Evolutionary conservation across 2,113 vertebrate genomes (phyloP), one percentile per base, ranked within the genome.

Genomic region (Sclerurus mexicanus): DNA sequence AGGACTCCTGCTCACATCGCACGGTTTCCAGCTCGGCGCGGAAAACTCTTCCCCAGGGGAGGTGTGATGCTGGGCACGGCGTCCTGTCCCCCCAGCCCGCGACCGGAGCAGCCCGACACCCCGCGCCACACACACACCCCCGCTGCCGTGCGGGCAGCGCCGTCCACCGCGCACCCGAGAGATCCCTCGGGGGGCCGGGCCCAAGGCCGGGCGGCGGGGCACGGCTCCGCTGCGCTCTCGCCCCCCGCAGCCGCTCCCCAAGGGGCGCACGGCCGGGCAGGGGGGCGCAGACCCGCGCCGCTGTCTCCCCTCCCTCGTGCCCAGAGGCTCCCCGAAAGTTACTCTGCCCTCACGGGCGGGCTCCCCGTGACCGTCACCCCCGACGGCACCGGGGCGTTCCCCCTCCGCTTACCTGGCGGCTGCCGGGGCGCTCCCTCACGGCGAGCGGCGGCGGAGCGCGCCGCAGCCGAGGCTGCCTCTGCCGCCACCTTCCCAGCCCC

Each of bases 371-470:
- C 63, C 37, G 56, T 42, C 52, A 40, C 39, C 64, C 76, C 67
- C 73, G 91, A 37, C 52, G 76, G 46, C 87, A 33, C 19, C 12
- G 25, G 31, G 33, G n/a, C 60, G 37, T 22, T 17, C 33, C 35
- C 44, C 71, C 13, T 21, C 25, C 27, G n/a, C 97, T 97, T 98
- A 98, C 98, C 98, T 97, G 83, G 72, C 30, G 47, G 75, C 44
- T 71, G 85, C 30, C 69, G 49, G 22, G 37, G 46, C 86, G 64
- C 88, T 87, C 80, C 73, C 80, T 78, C 67, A 14, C n/a, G 83
- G 74, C 86, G 79, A 90, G 56, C 39, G 49, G 86, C 72, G 39
- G 90, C 31, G 39, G 56, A 56, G 82, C 11, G 50, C 60, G 81
- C 81, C 82, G 66, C 82, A 86, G 83, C 77, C 47, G 53, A 44